Evolutionary conservation across 2,113 vertebrate species (phyloP).

Genomic region (Caloenas nicobarica): DNA sequence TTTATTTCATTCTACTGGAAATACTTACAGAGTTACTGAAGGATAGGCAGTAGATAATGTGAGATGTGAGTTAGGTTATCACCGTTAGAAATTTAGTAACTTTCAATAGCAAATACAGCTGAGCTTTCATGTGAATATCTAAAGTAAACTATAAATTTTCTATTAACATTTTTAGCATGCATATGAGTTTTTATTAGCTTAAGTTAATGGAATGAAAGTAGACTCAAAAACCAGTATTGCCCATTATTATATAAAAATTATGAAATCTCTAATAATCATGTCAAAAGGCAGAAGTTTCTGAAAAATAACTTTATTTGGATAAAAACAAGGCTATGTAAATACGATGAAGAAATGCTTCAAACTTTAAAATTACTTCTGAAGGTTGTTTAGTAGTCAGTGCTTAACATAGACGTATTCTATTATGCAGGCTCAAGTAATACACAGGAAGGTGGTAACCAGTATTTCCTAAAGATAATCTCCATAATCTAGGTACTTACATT

Average conservation of each 20-base stretch:
- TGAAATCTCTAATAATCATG: not conserved
- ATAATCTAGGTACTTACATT: not conserved
- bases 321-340: not conserved
- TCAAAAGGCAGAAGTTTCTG: not conserved
- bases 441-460: not conserved
- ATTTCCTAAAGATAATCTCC: not conserved
- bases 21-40: not conserved
- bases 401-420: not conserved
- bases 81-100: not conserved
- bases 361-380: not conserved
- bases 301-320: not conserved
- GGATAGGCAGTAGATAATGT: not conserved
- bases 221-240: rapidly evolving
- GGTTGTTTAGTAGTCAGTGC: not conserved
- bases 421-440: not conserved
- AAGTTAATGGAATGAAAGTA: not conserved
- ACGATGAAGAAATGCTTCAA: not conserved
- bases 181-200: not conserved
- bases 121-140: not conserved
- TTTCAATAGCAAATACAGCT: not conserved
- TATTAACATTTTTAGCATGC: not conserved
- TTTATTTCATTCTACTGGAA: not conserved
- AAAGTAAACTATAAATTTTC: not conserved
- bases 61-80: not conserved
- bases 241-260: not conserved